These are phyloP conservation scores for Ptychoptera contaminata DNA, from an alignment of 2,888 invertebrate genomes.

Conservation along the genomic window DNA sequence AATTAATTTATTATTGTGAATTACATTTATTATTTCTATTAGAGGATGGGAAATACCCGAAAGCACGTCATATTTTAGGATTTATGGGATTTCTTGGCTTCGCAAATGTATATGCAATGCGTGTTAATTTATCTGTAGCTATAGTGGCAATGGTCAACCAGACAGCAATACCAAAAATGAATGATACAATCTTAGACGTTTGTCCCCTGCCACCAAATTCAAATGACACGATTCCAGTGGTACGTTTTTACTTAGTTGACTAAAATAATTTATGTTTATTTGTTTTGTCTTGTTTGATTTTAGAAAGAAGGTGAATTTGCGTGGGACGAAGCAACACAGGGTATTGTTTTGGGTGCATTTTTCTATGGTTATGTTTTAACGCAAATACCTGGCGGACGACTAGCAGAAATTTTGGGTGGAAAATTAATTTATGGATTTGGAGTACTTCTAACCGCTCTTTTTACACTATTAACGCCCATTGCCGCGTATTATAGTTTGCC, in stretches of 20 bases:
- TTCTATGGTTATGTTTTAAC: constrained; percentile 73
- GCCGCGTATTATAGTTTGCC: constrained; percentile 49
- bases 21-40: not conserved
- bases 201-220: constrained; percentile 35
- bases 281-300: constrained; percentile 15
- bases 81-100: constrained; percentile 77
- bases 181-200: constrained; percentile 41
- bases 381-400: constrained; percentile 64
- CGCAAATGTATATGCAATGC: constrained; percentile 77
- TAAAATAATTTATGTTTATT: constrained; percentile 8
- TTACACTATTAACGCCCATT: constrained; percentile 69
- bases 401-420: constrained; percentile 79
- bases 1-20: not conserved
- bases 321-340: constrained; percentile 66
- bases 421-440: constrained; percentile 73
- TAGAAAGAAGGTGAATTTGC: constrained; percentile 55
- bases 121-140: constrained; percentile 82
- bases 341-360: constrained; percentile 66
- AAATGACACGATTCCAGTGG: constrained; percentile 31
- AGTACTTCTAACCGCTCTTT: constrained; percentile 61
- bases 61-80: constrained; percentile 62
- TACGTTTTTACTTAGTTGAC: constrained; percentile 13
- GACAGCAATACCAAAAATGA: constrained; percentile 41
- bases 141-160: constrained; percentile 89
- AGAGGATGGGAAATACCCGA: constrained; percentile 23